phyloP scores from a whole-genome alignment of 2,113 vertebrate genomes.

The Pseudorhombus dupliciocellatus region DNA sequence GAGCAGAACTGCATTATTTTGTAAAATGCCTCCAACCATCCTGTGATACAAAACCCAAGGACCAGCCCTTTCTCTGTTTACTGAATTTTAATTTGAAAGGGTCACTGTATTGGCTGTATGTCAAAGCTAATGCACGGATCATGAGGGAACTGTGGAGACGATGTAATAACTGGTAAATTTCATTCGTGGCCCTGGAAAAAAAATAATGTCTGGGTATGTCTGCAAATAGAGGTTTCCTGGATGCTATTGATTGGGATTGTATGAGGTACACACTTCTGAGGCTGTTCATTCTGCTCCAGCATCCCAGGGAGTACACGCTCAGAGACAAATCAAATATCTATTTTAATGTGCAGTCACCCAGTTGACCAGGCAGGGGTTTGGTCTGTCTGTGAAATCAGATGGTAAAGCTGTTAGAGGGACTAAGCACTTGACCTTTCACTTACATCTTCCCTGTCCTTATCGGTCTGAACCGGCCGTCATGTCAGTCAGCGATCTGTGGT shows the following conservation, averaged over 20 bases:
- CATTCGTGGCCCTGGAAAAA: too few species aligned
- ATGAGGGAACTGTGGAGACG: neutral
- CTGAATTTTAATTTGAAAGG: neutral
- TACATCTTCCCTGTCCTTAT: neutral
- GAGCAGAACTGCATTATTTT: constrained; percentile 3
- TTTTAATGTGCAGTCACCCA: too few species aligned
- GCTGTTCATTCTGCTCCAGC: neutral
- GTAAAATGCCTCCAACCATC: neutral
- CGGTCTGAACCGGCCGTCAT: neutral
- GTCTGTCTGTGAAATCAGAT: too few species aligned
- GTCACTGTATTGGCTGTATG: neutral
- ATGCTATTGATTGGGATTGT: too few species aligned
- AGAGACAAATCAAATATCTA: neutral
- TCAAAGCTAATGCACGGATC: neutral
- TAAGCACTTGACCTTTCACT: neutral
- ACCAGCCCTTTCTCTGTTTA: neutral
- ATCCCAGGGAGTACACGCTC: neutral
- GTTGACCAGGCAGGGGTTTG: too few species aligned
- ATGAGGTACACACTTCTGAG: too few species aligned
- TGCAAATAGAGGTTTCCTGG: too few species aligned
- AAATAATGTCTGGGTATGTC: too few species aligned
- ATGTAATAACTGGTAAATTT: too few species aligned
- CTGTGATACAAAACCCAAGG: neutral
- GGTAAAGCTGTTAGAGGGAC: neutral
- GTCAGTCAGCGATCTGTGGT: constrained; percentile 7